Percentiles rank a stretch among this genome's conserved stretches.
Conservation (phyloP, 2,113 vertebrate genomes). For the Bambusicola thoracicus region DNA sequence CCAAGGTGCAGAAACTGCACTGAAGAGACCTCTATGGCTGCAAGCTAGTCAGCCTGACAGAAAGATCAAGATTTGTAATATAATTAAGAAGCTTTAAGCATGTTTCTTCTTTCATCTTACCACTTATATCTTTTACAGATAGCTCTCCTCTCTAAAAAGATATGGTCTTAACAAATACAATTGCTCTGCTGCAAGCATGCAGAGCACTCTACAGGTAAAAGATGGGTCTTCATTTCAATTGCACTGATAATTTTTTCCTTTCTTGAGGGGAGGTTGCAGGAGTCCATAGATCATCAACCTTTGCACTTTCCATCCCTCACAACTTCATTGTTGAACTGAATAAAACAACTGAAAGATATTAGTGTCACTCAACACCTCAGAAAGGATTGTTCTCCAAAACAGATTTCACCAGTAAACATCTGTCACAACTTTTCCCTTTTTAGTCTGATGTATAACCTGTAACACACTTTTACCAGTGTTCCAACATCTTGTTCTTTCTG, state of each 20-base stretch:
- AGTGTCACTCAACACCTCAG: neutral
- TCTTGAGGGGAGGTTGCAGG: neutral
- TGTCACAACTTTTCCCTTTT: neutral
- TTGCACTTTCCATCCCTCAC: neutral
- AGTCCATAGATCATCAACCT: neutral
- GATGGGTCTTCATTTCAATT: neutral
- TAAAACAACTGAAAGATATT: neutral
- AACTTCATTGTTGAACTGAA: neutral
- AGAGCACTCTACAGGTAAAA: neutral
- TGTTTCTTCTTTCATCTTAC: neutral
- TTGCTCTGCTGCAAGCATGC: neutral
- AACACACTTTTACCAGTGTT: neutral
- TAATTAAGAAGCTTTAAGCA: neutral
- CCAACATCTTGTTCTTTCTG: neutral
- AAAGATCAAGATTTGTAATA: neutral
- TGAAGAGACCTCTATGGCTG: neutral
- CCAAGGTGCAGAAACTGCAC: neutral
- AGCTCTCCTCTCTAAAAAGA: neutral
- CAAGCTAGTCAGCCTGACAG: neutral
- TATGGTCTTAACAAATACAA: neutral
- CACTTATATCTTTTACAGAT: neutral
- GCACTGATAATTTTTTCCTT: neutral
- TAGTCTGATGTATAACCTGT: neutral
- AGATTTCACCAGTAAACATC: neutral
- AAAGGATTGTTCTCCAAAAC: neutral